These are phyloP conservation scores for Athene noctua DNA, from an alignment of 2,113 vertebrate species.

Conservation along the genomic window DNA sequence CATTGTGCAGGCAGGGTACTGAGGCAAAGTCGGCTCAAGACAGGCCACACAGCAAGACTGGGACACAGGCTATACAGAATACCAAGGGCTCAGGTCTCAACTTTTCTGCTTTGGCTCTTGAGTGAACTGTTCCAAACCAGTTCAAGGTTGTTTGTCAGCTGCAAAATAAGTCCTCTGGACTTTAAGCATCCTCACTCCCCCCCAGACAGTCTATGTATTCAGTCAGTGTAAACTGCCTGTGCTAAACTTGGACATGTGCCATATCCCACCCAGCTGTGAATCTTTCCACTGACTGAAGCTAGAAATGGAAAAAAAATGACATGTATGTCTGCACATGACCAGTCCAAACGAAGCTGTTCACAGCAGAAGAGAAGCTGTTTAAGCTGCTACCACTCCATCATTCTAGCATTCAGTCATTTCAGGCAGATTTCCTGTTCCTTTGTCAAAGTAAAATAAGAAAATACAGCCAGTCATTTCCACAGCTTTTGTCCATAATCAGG, in stretches of 20 bases:
- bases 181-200: background rate
- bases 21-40: background rate
- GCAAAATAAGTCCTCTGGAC: background rate
- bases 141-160: background rate
- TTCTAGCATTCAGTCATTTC: background rate
- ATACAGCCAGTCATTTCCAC: background rate
- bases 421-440: background rate
- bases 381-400: background rate
- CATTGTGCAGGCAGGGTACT: background rate
- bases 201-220: background rate
- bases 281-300: background rate
- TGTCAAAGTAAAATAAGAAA: background rate
- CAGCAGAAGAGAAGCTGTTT: background rate
- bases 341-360: background rate
- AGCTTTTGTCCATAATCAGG: background rate
- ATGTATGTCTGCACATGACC: background rate
- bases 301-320: background rate
- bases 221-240: background rate
- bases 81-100: background rate
- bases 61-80: background rate
- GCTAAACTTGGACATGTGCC: background rate
- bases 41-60: background rate
- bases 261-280: rapidly evolving
- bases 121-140: background rate
- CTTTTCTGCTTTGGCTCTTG: background rate